Evolutionary conservation across 2,888 invertebrate species (phyloP), one percentile per base, ranked within the genome.

Genomic region (Helleia helle): DNA sequence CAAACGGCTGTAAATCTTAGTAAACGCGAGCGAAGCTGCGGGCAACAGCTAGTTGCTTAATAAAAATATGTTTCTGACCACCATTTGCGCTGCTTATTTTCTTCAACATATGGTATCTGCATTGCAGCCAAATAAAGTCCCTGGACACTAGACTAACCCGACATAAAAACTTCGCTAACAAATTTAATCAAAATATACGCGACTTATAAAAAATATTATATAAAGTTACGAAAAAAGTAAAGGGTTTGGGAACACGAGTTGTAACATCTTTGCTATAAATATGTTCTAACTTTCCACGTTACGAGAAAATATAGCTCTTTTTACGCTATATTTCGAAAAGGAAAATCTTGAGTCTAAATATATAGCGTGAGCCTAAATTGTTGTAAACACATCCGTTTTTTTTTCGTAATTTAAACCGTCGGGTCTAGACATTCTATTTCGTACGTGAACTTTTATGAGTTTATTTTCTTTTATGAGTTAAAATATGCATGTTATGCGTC

Each of bases 201-300:
- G 34, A 18, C 12, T 11, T 34, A 34, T 18, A 34, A 34, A 22
- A n/a, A n/a, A n/a, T n/a, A 34, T 22, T 34, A 22, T 7, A 34
- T 34, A 18, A 34, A 34, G 12, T 18, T 5, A 7, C 22, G 5
- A 22, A 22, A 34, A 34, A 34, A 34, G 34, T 34, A 18, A 34
- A 34, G 34, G 34, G 34, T 34, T 34, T 18, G 8, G 13, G 14
- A 8, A 22, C 22, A 22, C 22, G 34, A 34, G 18, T 34, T 34
- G 34, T 22, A 34, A 34, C 34, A 22, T 34, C 34, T 34, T 34
- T 34, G 34, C 34, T 18, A 40, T 40, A 40, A 40, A 40, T 31
- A 40, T 30, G 39, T 40, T 40, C 39, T 17, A 40, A 40, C 24
- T 40, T 40, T 40, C 30, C 29, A 40, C 39, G 30, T 40, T 40